phyloP scores from a whole-genome alignment of 2,113 vertebrate species.

The Desmodus rotundus region DNA sequence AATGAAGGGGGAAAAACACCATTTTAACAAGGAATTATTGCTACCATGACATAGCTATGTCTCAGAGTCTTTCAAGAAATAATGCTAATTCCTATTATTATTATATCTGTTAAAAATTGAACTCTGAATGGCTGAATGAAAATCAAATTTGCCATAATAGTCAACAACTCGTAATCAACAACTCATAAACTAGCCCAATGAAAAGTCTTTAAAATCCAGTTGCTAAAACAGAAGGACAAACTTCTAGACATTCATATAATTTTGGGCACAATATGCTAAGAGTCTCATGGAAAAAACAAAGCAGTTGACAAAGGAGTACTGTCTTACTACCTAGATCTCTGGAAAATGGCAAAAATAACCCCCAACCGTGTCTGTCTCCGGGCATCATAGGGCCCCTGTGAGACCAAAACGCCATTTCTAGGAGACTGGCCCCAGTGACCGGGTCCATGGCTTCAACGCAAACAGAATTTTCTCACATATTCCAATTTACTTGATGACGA shows the following conservation, averaged over 20 bases:
- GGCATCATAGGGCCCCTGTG: background rate
- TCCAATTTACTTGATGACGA: background rate
- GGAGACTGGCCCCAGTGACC: background rate
- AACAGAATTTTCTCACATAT: background rate
- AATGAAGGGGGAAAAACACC: background rate
- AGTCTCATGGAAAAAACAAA: background rate
- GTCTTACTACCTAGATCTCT: background rate
- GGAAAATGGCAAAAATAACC: background rate
- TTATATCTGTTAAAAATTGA: background rate
- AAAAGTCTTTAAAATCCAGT: background rate
- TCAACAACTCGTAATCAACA: background rate
- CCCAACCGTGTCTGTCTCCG: background rate
- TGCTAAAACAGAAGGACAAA: constrained; percentile 17
- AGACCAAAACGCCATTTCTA: background rate
- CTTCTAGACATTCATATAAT: background rate
- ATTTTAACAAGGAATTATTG: background rate
- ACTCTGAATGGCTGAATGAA: background rate
- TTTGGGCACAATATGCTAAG: background rate
- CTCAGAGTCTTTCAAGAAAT: background rate
- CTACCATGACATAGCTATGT: background rate
- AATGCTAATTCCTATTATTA: background rate
- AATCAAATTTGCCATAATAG: background rate
- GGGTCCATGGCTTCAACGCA: background rate
- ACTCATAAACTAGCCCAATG: background rate
- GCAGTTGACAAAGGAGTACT: background rate